These are phyloP conservation scores for Eumaeus atala DNA, from an alignment of 1,140 invertebrate genomes.

Conservation along the genomic window DNA sequence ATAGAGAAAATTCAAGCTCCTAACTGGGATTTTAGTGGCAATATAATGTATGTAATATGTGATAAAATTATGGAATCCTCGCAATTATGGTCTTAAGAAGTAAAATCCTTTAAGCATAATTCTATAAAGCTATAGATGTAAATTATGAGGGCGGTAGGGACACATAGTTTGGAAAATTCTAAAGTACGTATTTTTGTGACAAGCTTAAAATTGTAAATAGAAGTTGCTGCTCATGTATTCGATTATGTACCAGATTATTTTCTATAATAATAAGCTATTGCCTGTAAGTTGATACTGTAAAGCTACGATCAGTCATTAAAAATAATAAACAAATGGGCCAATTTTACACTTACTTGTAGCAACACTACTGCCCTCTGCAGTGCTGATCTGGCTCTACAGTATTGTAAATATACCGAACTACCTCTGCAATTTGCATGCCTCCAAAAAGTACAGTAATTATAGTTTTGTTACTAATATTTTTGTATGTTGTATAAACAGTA, in stretches of 20 bases:
- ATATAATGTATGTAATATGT: too few relatives aligned
- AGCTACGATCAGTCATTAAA: conserved; percentile 13
- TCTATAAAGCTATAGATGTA: conserved; percentile 3
- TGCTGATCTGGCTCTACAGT: conserved; percentile 31
- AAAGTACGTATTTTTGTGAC: conserved; percentile 35
- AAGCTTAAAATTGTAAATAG: conserved; percentile 61
- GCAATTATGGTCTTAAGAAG: conserved; percentile 1
- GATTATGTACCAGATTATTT: conserved; percentile 35
- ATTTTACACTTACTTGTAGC: background rate
- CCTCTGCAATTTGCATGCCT: conserved; percentile 60
- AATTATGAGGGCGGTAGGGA: conserved; percentile 4
- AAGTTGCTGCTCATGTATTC: conserved; percentile 40
- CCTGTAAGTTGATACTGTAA: conserved; percentile 40
- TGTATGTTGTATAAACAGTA: conserved; percentile 56
- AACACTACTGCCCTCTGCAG: background rate
- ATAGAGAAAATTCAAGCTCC: too few relatives aligned
- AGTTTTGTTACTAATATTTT: conserved; percentile 59
- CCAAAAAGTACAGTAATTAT: conserved; percentile 58
- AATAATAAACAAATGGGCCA: background rate
- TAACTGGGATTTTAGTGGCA: too few relatives aligned
- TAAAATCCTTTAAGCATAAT: background rate
- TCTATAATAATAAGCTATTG: conserved; percentile 35
- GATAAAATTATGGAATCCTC: background rate
- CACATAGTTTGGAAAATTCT: conserved; percentile 8
- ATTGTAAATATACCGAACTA: conserved; percentile 56